A percentile compares a stretch with the other conserved stretches of the same genome.
Conservation (phyloP, 2,888 invertebrate genomes). For the Leptinotarsa juncta region DNA sequence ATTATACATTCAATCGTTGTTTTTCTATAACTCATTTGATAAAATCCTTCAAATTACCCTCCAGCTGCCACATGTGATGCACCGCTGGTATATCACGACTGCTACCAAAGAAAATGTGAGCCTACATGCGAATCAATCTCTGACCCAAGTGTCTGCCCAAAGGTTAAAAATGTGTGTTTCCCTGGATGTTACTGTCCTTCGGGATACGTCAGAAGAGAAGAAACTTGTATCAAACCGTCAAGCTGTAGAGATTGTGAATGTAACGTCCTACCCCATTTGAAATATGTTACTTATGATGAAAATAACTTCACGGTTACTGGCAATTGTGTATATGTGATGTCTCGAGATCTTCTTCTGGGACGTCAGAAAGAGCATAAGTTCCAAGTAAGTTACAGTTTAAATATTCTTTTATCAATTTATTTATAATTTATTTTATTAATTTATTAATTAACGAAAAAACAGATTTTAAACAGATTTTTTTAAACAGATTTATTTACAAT, state of each 20-base stretch:
- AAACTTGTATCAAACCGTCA: slow-evolving; percentile 76
- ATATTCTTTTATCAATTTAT: no score
- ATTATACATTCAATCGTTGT: no score
- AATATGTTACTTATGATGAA: slow-evolving; percentile 86
- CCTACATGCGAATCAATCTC: slow-evolving; percentile 76
- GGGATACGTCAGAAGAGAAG: slow-evolving; percentile 76
- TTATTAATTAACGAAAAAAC: no score
- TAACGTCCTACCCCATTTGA: slow-evolving; percentile 80
- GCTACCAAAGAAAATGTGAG: slow-evolving; percentile 83
- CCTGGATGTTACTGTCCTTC: slow-evolving; percentile 89
- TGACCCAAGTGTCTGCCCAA: slow-evolving; percentile 72
- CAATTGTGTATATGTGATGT: slow-evolving; percentile 86
- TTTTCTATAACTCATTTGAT: no score
- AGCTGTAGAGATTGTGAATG: slow-evolving; percentile 83
- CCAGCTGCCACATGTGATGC: slow-evolving; percentile 78
- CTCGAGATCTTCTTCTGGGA: slow-evolving; percentile 71
- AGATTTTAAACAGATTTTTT: no score
- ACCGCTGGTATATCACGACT: slow-evolving; percentile 85
- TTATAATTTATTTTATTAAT: no score
- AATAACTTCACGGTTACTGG: slow-evolving; percentile 83
- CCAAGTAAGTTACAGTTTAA: slow-evolving; percentile 60
- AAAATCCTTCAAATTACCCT: slow-evolving; percentile 36
- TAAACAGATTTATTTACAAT: no score
- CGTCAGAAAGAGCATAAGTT: slow-evolving; percentile 68
- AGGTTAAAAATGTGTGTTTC: slow-evolving; percentile 77